These are phyloP conservation scores for Lytechinus pictus DNA, from an alignment of 35 echinoderm and acorn worm genomes.

Conservation along the genomic window DNA sequence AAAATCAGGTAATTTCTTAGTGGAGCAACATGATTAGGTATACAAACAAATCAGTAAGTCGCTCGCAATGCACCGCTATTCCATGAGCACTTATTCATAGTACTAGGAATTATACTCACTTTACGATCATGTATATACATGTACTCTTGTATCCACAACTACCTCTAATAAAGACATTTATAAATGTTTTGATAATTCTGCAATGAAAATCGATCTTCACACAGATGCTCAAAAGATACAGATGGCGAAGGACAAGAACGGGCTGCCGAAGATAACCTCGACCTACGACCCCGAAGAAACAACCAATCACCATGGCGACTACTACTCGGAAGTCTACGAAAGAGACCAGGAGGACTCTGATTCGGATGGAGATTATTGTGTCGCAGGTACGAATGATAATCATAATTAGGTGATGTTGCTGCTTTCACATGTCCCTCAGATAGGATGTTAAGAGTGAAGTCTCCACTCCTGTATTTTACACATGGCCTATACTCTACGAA, in stretches of 20 bases:
- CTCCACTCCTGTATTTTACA: not conserved
- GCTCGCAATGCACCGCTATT: too few species aligned
- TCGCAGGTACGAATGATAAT: not conserved
- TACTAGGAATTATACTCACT: too few species aligned
- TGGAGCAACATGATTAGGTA: too few species aligned
- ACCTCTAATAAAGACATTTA: too few species aligned
- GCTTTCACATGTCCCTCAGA: not conserved
- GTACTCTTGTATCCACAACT: too few species aligned
- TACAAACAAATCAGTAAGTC: too few species aligned
- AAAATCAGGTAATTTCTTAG: too few species aligned
- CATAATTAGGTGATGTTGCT: too few species aligned
- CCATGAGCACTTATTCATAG: too few species aligned
- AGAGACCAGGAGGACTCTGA: slow-evolving; percentile 15
- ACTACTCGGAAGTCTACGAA: slow-evolving; percentile 41
- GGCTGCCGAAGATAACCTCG: not conserved
- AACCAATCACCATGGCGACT: not conserved
- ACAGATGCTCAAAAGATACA: not conserved
- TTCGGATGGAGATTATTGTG: slow-evolving; percentile 36
- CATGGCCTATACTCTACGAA: too few species aligned
- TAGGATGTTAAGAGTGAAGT: not conserved
- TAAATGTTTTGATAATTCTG: too few species aligned
- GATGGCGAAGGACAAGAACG: not conserved
- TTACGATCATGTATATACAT: too few species aligned
- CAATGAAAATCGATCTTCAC: not conserved
- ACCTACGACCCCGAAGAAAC: not conserved